Evolutionary conservation across 2,888 invertebrate genomes (phyloP), one percentile per base, ranked within the genome.

Genomic region (Drosophila greeni): DNA sequence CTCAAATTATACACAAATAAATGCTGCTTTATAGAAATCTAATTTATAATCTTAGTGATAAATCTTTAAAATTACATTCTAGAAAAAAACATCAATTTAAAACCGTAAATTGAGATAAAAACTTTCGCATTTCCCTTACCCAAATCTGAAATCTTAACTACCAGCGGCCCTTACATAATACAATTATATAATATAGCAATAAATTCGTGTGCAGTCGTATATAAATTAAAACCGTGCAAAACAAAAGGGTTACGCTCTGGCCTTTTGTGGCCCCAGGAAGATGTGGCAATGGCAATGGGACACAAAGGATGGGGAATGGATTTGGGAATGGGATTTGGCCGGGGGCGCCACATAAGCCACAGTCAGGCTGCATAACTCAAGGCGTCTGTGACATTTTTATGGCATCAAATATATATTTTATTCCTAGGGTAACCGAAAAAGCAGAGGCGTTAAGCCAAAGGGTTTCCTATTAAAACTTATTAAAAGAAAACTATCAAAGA

Each of bases 361-460:
- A 72, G 56, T 68, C 77, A 69, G 56, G 74, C 72, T 43, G 69
- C 81, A 85, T 81, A 81, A 81, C 78, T 81, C 81, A 81, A 81
- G 84, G 85, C 75, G 75, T 70, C 78, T 85, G 85, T 81, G 85
- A 81, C 81, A 83, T 81, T 81, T 81, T 81, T 83, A 81, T 85
- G 78, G 81, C 84, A 81, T 49, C 36, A 68, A 68, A 66, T 66
- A 74, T 61, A 75, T 80, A 78, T 84, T 79, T 78, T 78, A 78
- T 84, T 69, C 76, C 75, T 75, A 66, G 73, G 24, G 36, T 66
- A 42, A 23, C 40, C 42, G 12, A 43, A 36, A 23, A 29, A 0
- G 8, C 62, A 52, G 5, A 11, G 62, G 66, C 24, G 18, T 36
- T 9, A 29, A 16, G 1, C 12, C 0, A 0, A 0, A 20, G 26